Conservation (phyloP, 2,113 vertebrate genomes). For the Salminus brasiliensis region DNA sequence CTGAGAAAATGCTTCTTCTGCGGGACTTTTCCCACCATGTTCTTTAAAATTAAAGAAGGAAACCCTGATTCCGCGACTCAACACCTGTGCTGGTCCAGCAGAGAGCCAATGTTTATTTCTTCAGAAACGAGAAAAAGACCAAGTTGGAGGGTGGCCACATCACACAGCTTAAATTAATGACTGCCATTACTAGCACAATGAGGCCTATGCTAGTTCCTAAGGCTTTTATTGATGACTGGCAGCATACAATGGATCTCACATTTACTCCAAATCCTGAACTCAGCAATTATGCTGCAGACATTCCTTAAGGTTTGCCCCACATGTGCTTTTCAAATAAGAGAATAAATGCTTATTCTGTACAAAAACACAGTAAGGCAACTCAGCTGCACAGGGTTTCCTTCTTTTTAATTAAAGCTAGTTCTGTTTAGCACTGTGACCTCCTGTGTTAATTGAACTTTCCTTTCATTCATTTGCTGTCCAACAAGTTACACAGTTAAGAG, state of each 20-base stretch:
- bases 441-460: neutral
- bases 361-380: neutral
- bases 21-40: too few species aligned
- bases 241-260: neutral
- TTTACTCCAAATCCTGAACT: neutral
- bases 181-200: slow-evolving; percentile 29
- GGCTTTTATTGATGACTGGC: neutral
- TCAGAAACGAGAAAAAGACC: neutral
- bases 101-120: neutral
- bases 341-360: neutral
- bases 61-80: neutral
- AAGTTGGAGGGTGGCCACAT: slow-evolving; percentile 5
- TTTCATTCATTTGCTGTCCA: neutral
- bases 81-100: neutral
- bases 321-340: neutral
- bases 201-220: slow-evolving; percentile 22
- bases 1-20: too few species aligned
- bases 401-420: neutral
- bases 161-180: slow-evolving; percentile 35
- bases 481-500: neutral
- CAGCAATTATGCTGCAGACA: neutral
- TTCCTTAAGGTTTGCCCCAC: neutral
- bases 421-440: neutral
- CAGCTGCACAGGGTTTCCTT: too few species aligned
- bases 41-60: neutral